Percentiles rank a stretch among this genome's conserved stretches.
phyloP scores from a whole-genome alignment of 2,888 invertebrate genomes.

The Epinotia nisella region DNA sequence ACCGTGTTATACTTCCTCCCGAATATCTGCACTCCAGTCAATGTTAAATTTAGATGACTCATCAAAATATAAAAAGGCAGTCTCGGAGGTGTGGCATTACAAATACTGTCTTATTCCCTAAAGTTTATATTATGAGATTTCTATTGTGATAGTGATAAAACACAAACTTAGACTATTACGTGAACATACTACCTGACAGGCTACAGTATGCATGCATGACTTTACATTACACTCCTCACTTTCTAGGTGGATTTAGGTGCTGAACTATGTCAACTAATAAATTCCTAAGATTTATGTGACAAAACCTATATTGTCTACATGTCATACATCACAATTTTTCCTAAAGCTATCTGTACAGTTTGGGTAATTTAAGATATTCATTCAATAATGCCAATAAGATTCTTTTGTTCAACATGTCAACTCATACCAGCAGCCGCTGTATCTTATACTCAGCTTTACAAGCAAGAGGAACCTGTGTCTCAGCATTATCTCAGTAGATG shows the following conservation, averaged over 20 bases:
- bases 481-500: conserved; percentile 64
- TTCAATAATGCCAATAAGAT: conserved; percentile 68
- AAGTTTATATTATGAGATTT: conserved; percentile 83
- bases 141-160: conserved; percentile 82
- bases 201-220: conserved; percentile 79
- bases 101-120: conserved; percentile 83
- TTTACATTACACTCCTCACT: conserved; percentile 72
- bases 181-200: conserved; percentile 78
- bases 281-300: conserved; percentile 82
- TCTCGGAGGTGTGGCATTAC: conserved; percentile 83
- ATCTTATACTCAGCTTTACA: conserved; percentile 76
- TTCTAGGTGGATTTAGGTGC: conserved; percentile 77
- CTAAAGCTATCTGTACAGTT: conserved; percentile 83
- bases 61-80: conserved; percentile 83
- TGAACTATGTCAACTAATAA: conserved; percentile 78
- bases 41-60: conserved; percentile 77
- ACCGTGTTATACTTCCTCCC: conserved; percentile 67
- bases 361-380: conserved; percentile 71
- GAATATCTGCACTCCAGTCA: conserved; percentile 67
- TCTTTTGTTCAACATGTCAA: conserved; percentile 58
- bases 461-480: conserved; percentile 59
- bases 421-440: conserved; percentile 67
- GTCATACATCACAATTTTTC: conserved; percentile 86
- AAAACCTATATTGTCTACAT: conserved; percentile 85
- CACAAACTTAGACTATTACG: conserved; percentile 80